Percentiles rank a stretch among this genome's conserved stretches.
These are phyloP conservation scores for Drosophila prolongata DNA, from an alignment of 2,888 invertebrate genomes.

Conservation along the genomic window DNA sequence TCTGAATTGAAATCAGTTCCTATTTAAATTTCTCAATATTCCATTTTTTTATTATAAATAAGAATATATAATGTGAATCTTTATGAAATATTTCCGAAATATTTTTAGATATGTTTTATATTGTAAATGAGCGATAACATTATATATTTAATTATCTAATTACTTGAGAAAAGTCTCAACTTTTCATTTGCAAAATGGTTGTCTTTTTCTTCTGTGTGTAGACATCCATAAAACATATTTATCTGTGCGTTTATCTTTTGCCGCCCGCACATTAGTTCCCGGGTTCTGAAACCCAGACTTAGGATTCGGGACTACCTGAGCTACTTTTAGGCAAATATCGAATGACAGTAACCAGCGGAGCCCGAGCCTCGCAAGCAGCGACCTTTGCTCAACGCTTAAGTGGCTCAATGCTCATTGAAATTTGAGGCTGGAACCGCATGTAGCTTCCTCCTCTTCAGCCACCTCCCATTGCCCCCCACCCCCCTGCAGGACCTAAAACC, in stretches of 20 bases:
- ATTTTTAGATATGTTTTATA: too few species aligned
- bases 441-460: not conserved
- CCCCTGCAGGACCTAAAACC: slow-evolving; percentile 5
- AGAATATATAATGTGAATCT: too few species aligned
- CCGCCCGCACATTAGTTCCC: slow-evolving; percentile 45
- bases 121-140: too few species aligned
- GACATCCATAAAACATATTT: slow-evolving; percentile 8
- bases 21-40: too few species aligned
- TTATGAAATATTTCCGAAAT: too few species aligned
- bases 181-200: too few species aligned
- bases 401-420: slow-evolving; percentile 68
- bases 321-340: slow-evolving; percentile 56
- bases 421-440: slow-evolving; percentile 57
- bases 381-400: slow-evolving; percentile 52
- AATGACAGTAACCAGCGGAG: slow-evolving; percentile 57
- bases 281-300: not conserved
- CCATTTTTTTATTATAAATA: not conserved
- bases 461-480: not conserved
- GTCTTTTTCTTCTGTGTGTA: not conserved
- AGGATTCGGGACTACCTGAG: slow-evolving; percentile 54
- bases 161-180: too few species aligned
- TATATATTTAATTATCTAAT: not conserved
- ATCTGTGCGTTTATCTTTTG: slow-evolving; percentile 8
- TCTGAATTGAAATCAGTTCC: too few species aligned
- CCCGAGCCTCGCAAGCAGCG: not conserved